Evolutionary conservation across 2,888 invertebrate genomes (phyloP).

Genomic region (Euplagia quadripunctaria): DNA sequence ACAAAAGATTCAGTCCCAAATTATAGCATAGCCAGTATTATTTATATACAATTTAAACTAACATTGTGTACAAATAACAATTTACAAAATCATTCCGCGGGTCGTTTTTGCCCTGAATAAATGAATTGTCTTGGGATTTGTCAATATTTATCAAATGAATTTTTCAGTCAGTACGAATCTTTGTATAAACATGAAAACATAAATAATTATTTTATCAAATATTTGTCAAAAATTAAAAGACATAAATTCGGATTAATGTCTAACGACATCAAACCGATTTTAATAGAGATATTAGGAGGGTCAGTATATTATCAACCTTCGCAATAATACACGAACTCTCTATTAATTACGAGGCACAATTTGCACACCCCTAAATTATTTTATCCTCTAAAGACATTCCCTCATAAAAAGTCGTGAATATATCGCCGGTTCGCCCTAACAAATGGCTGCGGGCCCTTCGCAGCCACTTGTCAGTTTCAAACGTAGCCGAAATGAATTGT

Average conservation of each 20-base stretch:
- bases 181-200: no score
- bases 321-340: slow-evolving; percentile 18
- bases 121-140: no score
- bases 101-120: no score
- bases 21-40: no score
- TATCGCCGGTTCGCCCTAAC: slow-evolving; percentile 61
- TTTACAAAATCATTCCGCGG: no score
- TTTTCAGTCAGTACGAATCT: background rate
- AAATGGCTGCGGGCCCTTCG: slow-evolving; percentile 58
- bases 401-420: slow-evolving; percentile 59
- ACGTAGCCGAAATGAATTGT: slow-evolving; percentile 66
- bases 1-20: no score
- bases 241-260: background rate
- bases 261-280: background rate
- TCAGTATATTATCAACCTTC: background rate
- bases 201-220: background rate
- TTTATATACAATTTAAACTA: no score
- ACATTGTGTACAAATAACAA: no score
- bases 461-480: slow-evolving; percentile 65
- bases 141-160: no score
- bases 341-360: slow-evolving; percentile 34
- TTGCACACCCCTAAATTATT: slow-evolving; percentile 49
- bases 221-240: background rate
- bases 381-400: slow-evolving; percentile 41
- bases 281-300: background rate